A percentile compares a stretch with the other conserved stretches of the same genome.
These are phyloP conservation scores for Patiria miniata DNA, from an alignment of 35 echinoderm and acorn worm species.

Conservation along the genomic window DNA sequence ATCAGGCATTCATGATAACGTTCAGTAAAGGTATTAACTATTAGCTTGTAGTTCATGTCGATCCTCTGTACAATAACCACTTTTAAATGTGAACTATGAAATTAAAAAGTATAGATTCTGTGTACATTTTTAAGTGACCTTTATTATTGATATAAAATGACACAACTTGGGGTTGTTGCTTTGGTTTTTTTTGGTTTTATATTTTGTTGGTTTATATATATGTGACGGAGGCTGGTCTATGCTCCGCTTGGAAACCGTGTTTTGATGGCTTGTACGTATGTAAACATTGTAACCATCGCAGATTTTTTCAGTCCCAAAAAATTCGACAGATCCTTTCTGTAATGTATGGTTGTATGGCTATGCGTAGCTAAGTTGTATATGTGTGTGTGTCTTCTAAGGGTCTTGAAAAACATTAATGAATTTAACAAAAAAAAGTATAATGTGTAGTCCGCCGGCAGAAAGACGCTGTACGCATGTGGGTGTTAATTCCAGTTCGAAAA, in stretches of 20 bases:
- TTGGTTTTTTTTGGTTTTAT: slow-evolving; percentile 35
- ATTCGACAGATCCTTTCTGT: neutral
- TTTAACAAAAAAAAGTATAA: neutral
- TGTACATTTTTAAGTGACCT: slow-evolving; percentile 34
- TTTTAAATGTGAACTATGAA: slow-evolving; percentile 12
- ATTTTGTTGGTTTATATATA: slow-evolving; percentile 26
- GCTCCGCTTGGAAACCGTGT: slow-evolving; percentile 8
- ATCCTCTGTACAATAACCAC: slow-evolving; percentile 17
- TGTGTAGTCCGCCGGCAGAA: neutral
- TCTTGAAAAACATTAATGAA: neutral
- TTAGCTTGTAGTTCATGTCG: slow-evolving; percentile 19
- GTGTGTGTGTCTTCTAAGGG: slow-evolving; percentile 4
- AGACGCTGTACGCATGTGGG: neutral
- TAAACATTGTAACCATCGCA: neutral
- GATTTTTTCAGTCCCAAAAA: neutral
- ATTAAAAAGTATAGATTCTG: slow-evolving; percentile 15
- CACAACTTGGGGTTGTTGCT: neutral
- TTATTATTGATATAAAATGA: slow-evolving; percentile 18
- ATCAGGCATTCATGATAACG: neutral
- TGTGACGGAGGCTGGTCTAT: neutral
- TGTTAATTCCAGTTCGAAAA: neutral
- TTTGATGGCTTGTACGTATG: slow-evolving; percentile 14
- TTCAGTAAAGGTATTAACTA: neutral
- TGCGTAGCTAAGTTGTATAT: slow-evolving; percentile 8
- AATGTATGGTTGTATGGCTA: slow-evolving; percentile 14